Conservation (phyloP, 1,140 invertebrate genomes). For the Drosophila saltans region DNA sequence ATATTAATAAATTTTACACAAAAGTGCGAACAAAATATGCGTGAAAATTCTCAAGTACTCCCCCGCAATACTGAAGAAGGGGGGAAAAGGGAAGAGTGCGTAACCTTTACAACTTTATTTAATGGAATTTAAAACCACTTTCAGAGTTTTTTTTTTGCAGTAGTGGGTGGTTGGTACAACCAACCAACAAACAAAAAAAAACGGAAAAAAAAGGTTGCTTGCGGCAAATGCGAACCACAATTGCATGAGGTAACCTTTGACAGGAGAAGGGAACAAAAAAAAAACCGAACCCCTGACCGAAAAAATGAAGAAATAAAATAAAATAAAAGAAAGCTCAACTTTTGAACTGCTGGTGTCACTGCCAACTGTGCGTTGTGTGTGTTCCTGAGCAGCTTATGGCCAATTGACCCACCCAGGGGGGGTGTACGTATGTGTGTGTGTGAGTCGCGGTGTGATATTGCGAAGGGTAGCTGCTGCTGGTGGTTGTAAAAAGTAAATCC, state of each 20-base stretch:
- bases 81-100: slow-evolving; percentile 1
- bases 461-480: slow-evolving; percentile 20
- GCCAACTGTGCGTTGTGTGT: slow-evolving; percentile 65
- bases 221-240: slow-evolving; percentile 66
- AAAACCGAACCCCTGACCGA: slow-evolving; percentile 40
- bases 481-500: slow-evolving; percentile 56
- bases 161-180: slow-evolving; percentile 48
- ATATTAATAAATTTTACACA: slow-evolving; percentile 82
- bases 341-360: slow-evolving; percentile 64
- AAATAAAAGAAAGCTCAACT: slow-evolving; percentile 59
- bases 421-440: background rate
- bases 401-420: slow-evolving; percentile 62
- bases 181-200: background rate
- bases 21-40: slow-evolving; percentile 81
- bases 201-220: slow-evolving; percentile 52
- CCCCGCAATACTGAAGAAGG: background rate
- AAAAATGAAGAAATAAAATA: slow-evolving; percentile 32
- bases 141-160: slow-evolving; percentile 9
- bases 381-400: slow-evolving; percentile 69
- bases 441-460: slow-evolving; percentile 1
- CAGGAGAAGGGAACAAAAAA: slow-evolving; percentile 37
- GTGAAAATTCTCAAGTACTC: slow-evolving; percentile 74
- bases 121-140: slow-evolving; percentile 83
- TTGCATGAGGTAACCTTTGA: slow-evolving; percentile 78
- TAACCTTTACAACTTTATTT: slow-evolving; percentile 82